Evolutionary conservation across 2,888 invertebrate species (phyloP), one percentile per base, ranked within the genome.

Genomic region (Ellobium chinense): DNA sequence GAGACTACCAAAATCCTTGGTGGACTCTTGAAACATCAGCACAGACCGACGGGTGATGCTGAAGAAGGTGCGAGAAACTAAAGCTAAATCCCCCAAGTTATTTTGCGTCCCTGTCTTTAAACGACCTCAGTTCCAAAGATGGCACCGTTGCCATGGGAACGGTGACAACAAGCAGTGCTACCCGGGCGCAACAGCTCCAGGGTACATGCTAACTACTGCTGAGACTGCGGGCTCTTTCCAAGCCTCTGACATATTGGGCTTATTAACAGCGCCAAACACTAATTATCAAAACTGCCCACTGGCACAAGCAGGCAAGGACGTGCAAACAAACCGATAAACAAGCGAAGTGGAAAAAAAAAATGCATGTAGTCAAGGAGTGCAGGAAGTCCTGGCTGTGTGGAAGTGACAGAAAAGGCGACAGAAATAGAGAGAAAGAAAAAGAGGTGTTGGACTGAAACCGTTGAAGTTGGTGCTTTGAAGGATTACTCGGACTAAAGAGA

Each of bases 351-450:
- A n/a, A n/a, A n/a, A n/a, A n/a, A n/a, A n/a, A n/a, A n/a, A n/a
- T n/a, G n/a, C n/a, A n/a, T n/a, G n/a, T n/a, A n/a, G n/a, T n/a
- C n/a, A 3, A 39, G 21, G 72, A 63, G 65, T 21, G 73, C 36
- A 56, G 24, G 69, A 62, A 66, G 12, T 0, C 9, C 65, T 27
- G 56, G 29, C 37, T 14, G 56, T 29, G 69, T 4, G 72, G 29
- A 34, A 36, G 62, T 69, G 80, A 29, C 37, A 58, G 62, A 65
- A n/a, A 62, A 27, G 75, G 66, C 37, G n/a, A n/a, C n/a, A n/a
- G n/a, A n/a, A n/a, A n/a, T n/a, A n/a, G n/a, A n/a, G n/a, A n/a
- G n/a, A n/a, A n/a, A n/a, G n/a, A n/a, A n/a, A n/a, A n/a, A n/a
- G n/a, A n/a, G n/a, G n/a, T n/a, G n/a, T n/a, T n/a, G n/a, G n/a